Percentiles rank a stretch among this genome's conserved stretches.
Conservation (phyloP, 2,797 vertebrate genomes). For the Anguilla obscura region DNA sequence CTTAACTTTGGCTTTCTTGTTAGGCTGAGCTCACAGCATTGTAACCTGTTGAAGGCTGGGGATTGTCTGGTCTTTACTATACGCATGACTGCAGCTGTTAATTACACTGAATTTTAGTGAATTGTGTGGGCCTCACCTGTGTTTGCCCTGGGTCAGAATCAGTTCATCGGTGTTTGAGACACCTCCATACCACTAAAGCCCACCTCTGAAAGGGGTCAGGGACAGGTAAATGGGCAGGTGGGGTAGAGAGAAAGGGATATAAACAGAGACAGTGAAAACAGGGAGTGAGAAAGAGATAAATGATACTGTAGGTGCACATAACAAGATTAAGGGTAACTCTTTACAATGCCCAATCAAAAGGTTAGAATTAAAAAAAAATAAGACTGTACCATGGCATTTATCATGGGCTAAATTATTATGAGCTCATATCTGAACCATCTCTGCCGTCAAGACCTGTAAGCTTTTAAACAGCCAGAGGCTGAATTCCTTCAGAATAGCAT, state of each 20-base stretch:
- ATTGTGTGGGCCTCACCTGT: constrained; percentile 39
- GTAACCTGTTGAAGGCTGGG: background rate
- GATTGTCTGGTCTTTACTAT: constrained; percentile 25
- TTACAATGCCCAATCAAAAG: background rate
- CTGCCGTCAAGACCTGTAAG: constrained; percentile 73
- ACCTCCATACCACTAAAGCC: constrained; percentile 43
- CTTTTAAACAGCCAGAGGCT: constrained; percentile 68
- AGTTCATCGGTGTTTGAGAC: constrained; percentile 42
- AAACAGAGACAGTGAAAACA: background rate
- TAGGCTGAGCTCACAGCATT: constrained; percentile 13
- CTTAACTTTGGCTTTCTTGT: constrained; percentile 29
- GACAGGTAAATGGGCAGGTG: constrained; percentile 43
- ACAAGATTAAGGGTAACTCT: background rate
- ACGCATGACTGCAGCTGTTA: constrained; percentile 33
- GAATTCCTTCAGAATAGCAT: constrained; percentile 78
- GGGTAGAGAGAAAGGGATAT: constrained; percentile 28
- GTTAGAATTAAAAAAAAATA: background rate
- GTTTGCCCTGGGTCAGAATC: constrained; percentile 37
- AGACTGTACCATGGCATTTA: constrained; percentile 48
- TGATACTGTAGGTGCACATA: background rate
- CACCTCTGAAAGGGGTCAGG: constrained; percentile 60
- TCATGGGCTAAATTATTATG: constrained; percentile 75
- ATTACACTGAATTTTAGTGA: constrained; percentile 41
- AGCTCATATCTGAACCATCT: constrained; percentile 72
- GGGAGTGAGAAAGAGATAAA: constrained; percentile 19